phyloP scores from a whole-genome alignment of 1,140 invertebrate species.

The Pseudomyrmex cubaensis region DNA sequence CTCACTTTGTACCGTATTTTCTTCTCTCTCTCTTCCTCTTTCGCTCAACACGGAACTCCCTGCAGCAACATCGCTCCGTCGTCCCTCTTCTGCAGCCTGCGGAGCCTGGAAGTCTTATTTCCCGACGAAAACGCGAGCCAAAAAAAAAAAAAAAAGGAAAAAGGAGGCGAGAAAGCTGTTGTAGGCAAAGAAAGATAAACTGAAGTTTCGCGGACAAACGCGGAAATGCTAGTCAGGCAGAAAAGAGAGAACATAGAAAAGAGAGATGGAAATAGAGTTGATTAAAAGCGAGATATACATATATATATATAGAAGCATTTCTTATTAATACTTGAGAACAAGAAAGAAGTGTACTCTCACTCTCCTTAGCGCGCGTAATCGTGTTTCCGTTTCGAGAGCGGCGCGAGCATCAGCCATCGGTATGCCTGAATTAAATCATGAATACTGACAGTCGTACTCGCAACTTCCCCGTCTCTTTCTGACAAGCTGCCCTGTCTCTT shows the following conservation, averaged over 20 bases:
- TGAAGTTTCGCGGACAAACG: slow-evolving; percentile 3
- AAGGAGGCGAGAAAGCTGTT: background rate
- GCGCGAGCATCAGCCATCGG: background rate
- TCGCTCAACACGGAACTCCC: background rate
- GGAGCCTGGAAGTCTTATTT: slow-evolving; percentile 26
- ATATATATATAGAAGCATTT: background rate
- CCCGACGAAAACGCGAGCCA: background rate
- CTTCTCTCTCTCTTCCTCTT: background rate
- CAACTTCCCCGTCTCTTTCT: slow-evolving; percentile 54
- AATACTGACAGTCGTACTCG: slow-evolving; percentile 31
- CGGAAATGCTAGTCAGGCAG: background rate
- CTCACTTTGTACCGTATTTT: slow-evolving; percentile 3
- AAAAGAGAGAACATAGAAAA: background rate
- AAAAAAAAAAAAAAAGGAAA: background rate
- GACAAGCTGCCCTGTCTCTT: slow-evolving; percentile 23
- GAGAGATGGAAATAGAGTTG: background rate
- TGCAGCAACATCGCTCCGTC: background rate
- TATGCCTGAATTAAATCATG: slow-evolving; percentile 45
- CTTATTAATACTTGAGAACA: too few species aligned
- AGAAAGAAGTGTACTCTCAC: too few species aligned
- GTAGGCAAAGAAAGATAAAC: slow-evolving; percentile 25
- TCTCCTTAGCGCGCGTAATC: background rate
- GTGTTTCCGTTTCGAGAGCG: slow-evolving; percentile 1
- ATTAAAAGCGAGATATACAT: slow-evolving; percentile 8
- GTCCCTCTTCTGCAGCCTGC: background rate